phyloP scores from a whole-genome alignment of 2,888 invertebrate genomes.

The Ectemnius cavifrons region DNA sequence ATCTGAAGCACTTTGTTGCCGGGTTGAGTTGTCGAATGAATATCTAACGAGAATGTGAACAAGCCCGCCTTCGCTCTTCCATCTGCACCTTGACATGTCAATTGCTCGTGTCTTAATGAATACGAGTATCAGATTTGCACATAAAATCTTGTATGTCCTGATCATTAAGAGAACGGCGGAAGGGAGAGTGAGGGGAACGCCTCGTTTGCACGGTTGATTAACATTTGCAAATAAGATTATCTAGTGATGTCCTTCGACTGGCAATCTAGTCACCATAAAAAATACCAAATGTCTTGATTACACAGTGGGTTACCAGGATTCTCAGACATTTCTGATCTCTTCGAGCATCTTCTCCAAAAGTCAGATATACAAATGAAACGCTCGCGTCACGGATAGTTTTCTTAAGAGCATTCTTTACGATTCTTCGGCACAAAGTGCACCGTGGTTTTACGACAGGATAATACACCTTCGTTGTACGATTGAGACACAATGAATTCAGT shows the following conservation, averaged over 20 bases:
- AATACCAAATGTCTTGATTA: not conserved
- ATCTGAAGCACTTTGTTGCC: not conserved
- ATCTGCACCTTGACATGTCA: slow-evolving; percentile 19
- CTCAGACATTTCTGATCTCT: no score
- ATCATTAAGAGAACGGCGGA: not conserved
- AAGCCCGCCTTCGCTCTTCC: slow-evolving; percentile 10
- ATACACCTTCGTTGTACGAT: no score
- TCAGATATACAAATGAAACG: no score
- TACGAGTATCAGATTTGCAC: not conserved
- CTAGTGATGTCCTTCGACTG: not conserved
- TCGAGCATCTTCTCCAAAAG: no score
- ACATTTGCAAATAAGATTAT: not conserved
- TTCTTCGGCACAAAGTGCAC: no score
- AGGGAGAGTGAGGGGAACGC: not conserved
- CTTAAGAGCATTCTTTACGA: no score
- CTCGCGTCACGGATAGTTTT: no score
- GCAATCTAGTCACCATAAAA: not conserved
- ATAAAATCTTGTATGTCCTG: not conserved
- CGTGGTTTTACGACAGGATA: no score
- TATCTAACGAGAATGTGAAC: slow-evolving; percentile 12
- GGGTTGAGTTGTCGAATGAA: not conserved
- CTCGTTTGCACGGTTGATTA: slow-evolving; percentile 2
- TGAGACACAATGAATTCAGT: no score
- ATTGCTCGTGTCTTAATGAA: not conserved
- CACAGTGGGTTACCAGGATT: no score